Evolutionary conservation across 2,888 invertebrate genomes (phyloP).

Genomic region (Agonopterix arenella): DNA sequence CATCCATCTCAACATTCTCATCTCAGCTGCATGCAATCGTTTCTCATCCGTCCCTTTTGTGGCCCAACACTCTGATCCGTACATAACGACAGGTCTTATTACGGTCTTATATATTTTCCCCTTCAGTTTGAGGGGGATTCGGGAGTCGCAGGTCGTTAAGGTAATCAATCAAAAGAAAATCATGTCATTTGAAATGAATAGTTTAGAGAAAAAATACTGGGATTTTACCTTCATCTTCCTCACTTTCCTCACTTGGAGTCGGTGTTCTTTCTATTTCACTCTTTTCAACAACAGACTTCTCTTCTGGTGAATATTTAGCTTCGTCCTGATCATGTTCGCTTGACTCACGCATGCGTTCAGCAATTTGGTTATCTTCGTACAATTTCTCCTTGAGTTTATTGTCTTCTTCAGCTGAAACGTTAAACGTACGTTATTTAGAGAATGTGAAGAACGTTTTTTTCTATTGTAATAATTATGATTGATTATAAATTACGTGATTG

Average conservation of each 20-base stretch:
- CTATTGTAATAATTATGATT: no score
- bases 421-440: no score
- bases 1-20: no score
- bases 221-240: constrained; percentile 58
- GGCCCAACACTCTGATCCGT: no score
- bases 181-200: neutral
- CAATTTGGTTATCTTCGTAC: constrained; percentile 52
- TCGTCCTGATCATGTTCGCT: constrained; percentile 77
- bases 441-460: no score
- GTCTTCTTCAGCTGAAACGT: constrained; percentile 58
- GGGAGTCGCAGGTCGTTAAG: no score
- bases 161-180: neutral
- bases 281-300: constrained; percentile 83
- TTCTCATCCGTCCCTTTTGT: no score
- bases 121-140: no score
- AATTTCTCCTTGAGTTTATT: constrained; percentile 66
- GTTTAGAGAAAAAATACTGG: neutral
- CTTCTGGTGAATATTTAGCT: constrained; percentile 87
- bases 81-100: no score
- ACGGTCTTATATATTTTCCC: no score
- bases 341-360: constrained; percentile 50
- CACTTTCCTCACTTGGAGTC: constrained; percentile 72
- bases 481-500: no score
- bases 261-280: constrained; percentile 76
- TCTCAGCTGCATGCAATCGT: no score